Percentiles rank a stretch among this genome's conserved stretches.
Conservation (phyloP, 1,140 invertebrate species). For the Rhopalosiphum maidis region DNA sequence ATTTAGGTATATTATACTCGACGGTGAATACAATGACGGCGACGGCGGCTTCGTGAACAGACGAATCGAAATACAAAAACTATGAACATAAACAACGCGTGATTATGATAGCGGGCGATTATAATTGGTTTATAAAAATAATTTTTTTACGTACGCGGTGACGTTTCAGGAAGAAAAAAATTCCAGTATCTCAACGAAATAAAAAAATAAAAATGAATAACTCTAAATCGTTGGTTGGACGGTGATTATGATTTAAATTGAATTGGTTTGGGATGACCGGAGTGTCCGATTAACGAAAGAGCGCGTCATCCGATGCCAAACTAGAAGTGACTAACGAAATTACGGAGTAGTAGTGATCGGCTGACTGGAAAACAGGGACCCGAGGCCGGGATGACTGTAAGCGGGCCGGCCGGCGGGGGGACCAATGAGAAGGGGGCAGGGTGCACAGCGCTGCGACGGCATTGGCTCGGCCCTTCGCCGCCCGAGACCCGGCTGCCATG, state of each 20-base stretch:
- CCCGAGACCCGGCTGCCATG: constrained; percentile 39
- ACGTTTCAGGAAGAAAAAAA: not conserved
- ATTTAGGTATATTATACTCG: not conserved
- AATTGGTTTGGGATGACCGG: constrained; percentile 57
- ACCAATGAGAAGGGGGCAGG: constrained; percentile 51
- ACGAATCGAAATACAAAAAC: not conserved
- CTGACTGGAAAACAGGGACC: constrained; percentile 56
- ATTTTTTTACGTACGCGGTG: not conserved
- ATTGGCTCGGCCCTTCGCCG: constrained; percentile 9
- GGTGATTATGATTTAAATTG: constrained; percentile 58
- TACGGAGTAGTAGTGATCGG: constrained; percentile 58
- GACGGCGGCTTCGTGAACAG: not conserved
- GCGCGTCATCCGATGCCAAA: constrained; percentile 59
- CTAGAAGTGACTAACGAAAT: constrained; percentile 62
- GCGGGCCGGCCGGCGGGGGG: not conserved
- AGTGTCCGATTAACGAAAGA: constrained; percentile 57
- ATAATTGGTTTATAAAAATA: too few relatives aligned
- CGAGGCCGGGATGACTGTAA: not conserved
- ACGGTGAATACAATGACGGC: not conserved
- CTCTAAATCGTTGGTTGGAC: not conserved
- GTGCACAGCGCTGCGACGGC: constrained; percentile 28
- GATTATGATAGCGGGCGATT: too few relatives aligned
- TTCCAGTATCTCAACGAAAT: not conserved
- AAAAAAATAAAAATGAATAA: constrained; percentile 12
- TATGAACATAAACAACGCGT: too few relatives aligned